Base-by-base conservation (phyloP, 2,113 vertebrate genomes). In the Hirundichthys speculiger region DNA sequence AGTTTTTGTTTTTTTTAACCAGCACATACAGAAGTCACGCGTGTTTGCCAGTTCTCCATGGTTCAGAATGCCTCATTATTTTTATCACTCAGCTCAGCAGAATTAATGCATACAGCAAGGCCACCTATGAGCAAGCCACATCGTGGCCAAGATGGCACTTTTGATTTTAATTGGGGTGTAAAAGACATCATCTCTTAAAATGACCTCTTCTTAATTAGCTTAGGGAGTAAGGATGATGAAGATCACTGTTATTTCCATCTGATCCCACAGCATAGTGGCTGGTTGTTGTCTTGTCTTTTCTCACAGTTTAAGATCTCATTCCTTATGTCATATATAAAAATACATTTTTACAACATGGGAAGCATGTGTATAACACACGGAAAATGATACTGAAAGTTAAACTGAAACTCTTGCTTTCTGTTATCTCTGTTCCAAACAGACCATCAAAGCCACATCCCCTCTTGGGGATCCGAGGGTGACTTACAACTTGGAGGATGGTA, bases 391-490 rank as follows among this genome's bases (percentile, higher is more conserved):
- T 24, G 0, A 27, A 2, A 9, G 40, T 42, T 4, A 49, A 45
- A 11, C 14, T 19, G 11, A 15, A 5, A 24, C 13, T 19, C 3
- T 30, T 45, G 9, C 9, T n/a, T 5, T 20, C n/a, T 65, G 10
- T 12, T 42, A 5, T 62, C 7, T 73, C 18, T 54, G 13, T 43
- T 64, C 46, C 47, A 53, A 54, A 74, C 88, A 97, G 95, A 95
- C 91, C 25, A 90, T 97, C 79, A 96, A 94, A 86, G 95, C 95
- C 56, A 95, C 91, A 2, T 96, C 94, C 13, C 91, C 89, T 2
- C 91, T 95, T 2, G 95, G 95, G 3, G 95, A 96, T 83, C 94
- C 95, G 27, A 90, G 93, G 48, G 93, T 96, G 40, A 96, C 94
- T 0, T 96, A 96, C 38, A 96, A 92, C 66, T 79, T 96, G 64